Evolutionary conservation across 2,113 vertebrate genomes (phyloP).

Genomic region (Astatoreochromis straeleni): DNA sequence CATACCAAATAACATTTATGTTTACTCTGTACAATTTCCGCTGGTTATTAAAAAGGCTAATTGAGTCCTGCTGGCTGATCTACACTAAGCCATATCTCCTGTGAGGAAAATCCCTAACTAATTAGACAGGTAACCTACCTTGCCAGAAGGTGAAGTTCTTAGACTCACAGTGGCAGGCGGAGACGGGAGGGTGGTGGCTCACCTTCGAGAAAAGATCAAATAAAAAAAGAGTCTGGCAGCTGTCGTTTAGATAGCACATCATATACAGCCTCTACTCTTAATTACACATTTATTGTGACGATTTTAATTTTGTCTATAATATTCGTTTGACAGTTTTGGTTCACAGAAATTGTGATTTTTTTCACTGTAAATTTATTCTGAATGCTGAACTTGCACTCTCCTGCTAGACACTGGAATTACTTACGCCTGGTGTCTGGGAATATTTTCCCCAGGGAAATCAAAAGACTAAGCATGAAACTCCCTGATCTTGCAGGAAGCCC

Average conservation of each 20-base stretch:
- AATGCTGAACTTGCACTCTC: neutral
- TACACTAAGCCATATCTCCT: neutral
- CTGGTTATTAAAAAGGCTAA: neutral
- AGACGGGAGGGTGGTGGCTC: conserved; percentile 98
- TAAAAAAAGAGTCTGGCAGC: conserved; percentile 3
- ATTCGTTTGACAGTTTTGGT: neutral
- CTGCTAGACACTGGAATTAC: neutral
- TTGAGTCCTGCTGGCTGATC: neutral
- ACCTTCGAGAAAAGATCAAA: conserved; percentile 75
- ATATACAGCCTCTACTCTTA: neutral
- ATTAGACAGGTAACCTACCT: conserved; percentile 73
- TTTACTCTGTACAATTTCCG: neutral
- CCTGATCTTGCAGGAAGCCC: neutral
- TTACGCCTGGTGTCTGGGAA: neutral
- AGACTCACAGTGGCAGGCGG: conserved; percentile 98
- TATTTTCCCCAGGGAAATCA: neutral
- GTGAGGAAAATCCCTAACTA: neutral
- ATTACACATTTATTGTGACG: neutral
- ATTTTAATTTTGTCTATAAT: neutral
- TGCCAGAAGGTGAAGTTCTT: conserved; percentile 99
- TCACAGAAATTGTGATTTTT: neutral
- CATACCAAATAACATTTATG: neutral
- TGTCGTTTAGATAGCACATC: neutral
- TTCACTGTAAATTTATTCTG: neutral
- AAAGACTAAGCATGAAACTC: neutral